Percentiles rank a stretch among this genome's conserved stretches.
phyloP scores from a whole-genome alignment of 2,888 invertebrate species.

The Phalera bucephala region DNA sequence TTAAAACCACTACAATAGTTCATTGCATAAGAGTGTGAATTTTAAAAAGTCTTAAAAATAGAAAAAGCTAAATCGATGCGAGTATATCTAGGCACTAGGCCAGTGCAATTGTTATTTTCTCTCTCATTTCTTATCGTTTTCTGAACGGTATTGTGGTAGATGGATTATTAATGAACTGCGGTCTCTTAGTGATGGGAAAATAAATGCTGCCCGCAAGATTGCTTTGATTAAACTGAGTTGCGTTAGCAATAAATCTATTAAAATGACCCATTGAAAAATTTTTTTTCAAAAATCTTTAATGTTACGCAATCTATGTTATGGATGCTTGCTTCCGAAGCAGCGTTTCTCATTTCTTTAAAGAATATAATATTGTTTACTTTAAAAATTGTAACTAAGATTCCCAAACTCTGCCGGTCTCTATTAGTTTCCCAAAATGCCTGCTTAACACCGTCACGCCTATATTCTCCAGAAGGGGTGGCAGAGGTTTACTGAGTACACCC shows the following conservation, averaged over 20 bases:
- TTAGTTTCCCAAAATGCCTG: too few relatives aligned
- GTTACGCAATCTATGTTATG: neutral
- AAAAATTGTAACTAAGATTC: too few relatives aligned
- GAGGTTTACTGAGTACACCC: too few relatives aligned
- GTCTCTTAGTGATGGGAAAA: constrained; percentile 12
- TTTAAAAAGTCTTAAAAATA: constrained; percentile 4
- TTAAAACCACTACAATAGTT: too few relatives aligned
- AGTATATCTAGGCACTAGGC: constrained; percentile 9
- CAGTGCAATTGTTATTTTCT: constrained; percentile 8
- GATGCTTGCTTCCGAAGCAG: neutral
- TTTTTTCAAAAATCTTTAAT: neutral
- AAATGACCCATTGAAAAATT: neutral
- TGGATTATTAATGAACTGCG: constrained; percentile 8
- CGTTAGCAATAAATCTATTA: neutral
- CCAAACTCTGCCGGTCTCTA: too few relatives aligned
- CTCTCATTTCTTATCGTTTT: constrained; percentile 6
- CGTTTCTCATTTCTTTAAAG: neutral
- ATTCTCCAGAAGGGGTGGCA: too few relatives aligned
- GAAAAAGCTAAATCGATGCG: too few relatives aligned
- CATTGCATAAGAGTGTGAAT: constrained; percentile 4
- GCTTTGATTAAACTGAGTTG: constrained; percentile 19
- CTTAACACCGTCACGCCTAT: too few relatives aligned
- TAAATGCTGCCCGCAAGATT: constrained; percentile 17
- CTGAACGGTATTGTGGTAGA: constrained; percentile 5
- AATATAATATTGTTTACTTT: too few relatives aligned